Evolutionary conservation across 2,888 invertebrate species (phyloP).

Genomic region (Micoletzkya japonica): DNA sequence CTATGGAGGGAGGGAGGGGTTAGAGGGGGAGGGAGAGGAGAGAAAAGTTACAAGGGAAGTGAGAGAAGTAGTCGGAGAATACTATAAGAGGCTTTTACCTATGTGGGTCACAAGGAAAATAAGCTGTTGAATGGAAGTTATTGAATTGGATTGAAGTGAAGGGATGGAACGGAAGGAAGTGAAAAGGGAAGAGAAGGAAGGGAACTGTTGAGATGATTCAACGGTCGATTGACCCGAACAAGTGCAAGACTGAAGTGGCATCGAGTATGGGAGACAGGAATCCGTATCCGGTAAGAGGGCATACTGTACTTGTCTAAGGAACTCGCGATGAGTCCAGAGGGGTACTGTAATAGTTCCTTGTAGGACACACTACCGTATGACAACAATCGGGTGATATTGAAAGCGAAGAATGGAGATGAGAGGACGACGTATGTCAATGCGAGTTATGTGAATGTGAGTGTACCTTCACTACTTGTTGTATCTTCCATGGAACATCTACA

Average conservation of each 20-base stretch:
- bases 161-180: constrained; percentile 8
- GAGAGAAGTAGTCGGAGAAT: neutral
- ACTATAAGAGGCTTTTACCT: no score
- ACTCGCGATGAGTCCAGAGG: no score
- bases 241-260: constrained; percentile 56
- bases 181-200: neutral
- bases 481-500: neutral
- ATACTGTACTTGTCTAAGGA: no score
- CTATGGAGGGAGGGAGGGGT: neutral
- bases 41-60: neutral
- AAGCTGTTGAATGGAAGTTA: no score
- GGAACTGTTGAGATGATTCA: constrained; percentile 56
- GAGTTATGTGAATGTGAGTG: constrained; percentile 62
- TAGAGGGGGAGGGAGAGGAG: neutral
- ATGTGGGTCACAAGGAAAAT: no score
- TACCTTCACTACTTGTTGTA: neutral
- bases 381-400: constrained; percentile 61
- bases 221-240: constrained; percentile 58
- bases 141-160: neutral
- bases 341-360: constrained; percentile 6
- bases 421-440: constrained; percentile 63
- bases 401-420: constrained; percentile 47
- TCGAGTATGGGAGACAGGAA: constrained; percentile 59
- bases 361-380: constrained; percentile 63
- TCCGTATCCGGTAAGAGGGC: constrained; percentile 53